Conservation (phyloP, 2,797 vertebrate species). For the Toxotes lorentzi region DNA sequence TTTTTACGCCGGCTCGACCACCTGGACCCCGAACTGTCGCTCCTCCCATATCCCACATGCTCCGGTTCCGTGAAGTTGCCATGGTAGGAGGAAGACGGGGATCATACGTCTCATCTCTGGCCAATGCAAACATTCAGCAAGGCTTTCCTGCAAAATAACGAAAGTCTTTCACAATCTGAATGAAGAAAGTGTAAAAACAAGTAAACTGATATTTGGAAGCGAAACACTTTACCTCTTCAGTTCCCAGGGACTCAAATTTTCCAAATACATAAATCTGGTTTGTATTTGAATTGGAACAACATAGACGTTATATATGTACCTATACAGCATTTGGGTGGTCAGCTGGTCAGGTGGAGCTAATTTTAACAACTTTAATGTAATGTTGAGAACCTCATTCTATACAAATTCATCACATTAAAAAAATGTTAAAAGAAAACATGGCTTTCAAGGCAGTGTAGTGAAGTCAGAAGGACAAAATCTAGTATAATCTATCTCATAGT, state of each 20-base stretch:
- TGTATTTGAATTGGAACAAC: not conserved
- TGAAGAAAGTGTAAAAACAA: slow-evolving; percentile 5
- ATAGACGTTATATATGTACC: not conserved
- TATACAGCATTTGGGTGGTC: no score
- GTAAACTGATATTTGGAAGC: slow-evolving; percentile 12
- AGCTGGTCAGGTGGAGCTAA: not conserved
- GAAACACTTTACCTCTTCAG: not conserved
- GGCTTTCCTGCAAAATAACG: slow-evolving; percentile 19
- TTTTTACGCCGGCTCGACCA: slow-evolving; percentile 73
- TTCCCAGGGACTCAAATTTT: not conserved
- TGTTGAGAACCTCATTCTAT: not conserved
- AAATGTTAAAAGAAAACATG: not conserved
- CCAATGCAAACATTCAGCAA: slow-evolving; percentile 25
- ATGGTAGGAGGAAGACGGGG: slow-evolving; percentile 53
- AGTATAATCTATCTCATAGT: not conserved
- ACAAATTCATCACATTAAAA: not conserved
- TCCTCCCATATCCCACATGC: slow-evolving; percentile 66
- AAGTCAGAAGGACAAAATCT: not conserved
- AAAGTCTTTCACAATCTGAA: not conserved
- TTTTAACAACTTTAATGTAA: not conserved
- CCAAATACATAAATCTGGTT: not conserved
- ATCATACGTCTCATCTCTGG: slow-evolving; percentile 50
- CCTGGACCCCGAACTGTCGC: slow-evolving; percentile 73
- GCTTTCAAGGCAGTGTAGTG: no score
- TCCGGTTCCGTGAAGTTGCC: slow-evolving; percentile 51